Evolutionary conservation across 2,797 vertebrate genomes (phyloP).

Genomic region (Scyliorhinus canicula): DNA sequence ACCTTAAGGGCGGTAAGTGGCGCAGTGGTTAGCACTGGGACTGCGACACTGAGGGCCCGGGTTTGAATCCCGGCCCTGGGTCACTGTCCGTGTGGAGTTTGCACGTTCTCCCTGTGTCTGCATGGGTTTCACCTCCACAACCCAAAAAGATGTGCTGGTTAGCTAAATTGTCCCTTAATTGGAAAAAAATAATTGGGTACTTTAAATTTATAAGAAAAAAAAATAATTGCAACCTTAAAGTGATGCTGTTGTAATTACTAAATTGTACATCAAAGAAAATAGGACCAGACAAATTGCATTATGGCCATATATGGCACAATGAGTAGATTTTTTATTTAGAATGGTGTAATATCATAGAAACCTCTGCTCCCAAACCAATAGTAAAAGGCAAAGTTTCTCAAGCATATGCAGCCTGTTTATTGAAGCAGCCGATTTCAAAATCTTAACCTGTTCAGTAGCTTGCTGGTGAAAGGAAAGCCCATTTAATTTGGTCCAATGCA

Average conservation of each 20-base stretch:
- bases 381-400: background rate
- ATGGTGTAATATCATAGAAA: background rate
- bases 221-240: background rate
- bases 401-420: background rate
- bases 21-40: too few species aligned
- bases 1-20: too few species aligned
- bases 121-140: too few species aligned
- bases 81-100: too few species aligned
- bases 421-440: background rate
- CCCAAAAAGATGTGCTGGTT: too few species aligned
- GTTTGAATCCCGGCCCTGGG: too few species aligned
- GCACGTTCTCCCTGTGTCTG: too few species aligned
- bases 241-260: background rate
- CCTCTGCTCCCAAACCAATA: background rate
- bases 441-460: background rate
- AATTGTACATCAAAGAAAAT: background rate
- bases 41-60: too few species aligned
- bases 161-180: too few species aligned
- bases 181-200: too few species aligned
- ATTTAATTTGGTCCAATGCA: background rate
- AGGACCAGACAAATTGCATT: background rate
- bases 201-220: too few species aligned
- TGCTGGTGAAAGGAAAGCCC: background rate
- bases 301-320: background rate
- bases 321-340: background rate